phyloP scores from a whole-genome alignment of 2,888 invertebrate species.

The Torymus tubicola region DNA sequence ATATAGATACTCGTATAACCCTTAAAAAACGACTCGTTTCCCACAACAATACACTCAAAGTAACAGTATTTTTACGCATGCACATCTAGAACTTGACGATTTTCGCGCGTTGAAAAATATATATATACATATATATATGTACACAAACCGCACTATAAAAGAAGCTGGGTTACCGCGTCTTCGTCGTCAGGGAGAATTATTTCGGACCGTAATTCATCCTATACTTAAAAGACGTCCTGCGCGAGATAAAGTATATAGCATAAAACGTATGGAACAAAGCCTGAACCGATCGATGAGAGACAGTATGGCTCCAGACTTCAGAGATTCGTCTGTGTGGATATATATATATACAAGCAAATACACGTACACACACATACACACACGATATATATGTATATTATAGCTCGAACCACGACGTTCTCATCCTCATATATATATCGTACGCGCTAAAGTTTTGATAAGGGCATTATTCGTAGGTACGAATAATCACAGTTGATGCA shows the following conservation, averaged over 20 bases:
- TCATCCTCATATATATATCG: background rate
- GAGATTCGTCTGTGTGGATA: too few species aligned
- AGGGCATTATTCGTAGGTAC: background rate
- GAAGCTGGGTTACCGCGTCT: background rate
- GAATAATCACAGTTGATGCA: too few species aligned
- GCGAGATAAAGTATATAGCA: slow-evolving; percentile 23
- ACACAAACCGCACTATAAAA: background rate
- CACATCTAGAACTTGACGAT: too few species aligned
- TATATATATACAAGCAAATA: too few species aligned
- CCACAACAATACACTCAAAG: too few species aligned
- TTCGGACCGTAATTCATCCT: slow-evolving; percentile 1
- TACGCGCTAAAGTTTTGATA: slow-evolving; percentile 31
- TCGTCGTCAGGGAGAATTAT: background rate
- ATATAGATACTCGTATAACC: too few species aligned
- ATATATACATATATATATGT: background rate
- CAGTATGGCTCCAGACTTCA: slow-evolving; percentile 70
- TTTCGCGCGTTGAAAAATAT: background rate
- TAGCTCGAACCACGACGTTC: background rate
- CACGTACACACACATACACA: too few species aligned
- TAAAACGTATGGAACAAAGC: slow-evolving; percentile 31
- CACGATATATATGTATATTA: slow-evolving; percentile 1
- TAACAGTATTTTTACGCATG: too few species aligned
- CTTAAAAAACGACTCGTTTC: too few species aligned
- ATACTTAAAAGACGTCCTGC: slow-evolving; percentile 24
- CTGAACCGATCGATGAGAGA: slow-evolving; percentile 70